Evolutionary conservation across 2,113 vertebrate genomes (phyloP), one percentile per base, ranked within the genome.

Genomic region (Notothenia coriiceps): DNA sequence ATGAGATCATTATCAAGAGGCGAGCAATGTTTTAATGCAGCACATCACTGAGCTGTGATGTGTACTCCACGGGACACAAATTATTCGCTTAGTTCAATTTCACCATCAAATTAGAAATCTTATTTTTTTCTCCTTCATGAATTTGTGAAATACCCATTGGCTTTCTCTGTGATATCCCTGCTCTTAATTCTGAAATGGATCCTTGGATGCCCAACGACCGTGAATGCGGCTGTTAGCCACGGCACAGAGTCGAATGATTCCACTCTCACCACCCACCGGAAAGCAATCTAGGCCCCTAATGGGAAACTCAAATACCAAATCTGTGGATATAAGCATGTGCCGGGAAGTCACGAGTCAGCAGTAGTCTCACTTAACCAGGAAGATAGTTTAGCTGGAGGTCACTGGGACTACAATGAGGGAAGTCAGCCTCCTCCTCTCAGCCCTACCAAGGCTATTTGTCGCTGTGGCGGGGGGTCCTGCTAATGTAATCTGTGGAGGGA

Each of bases 211-310:
- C 81, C 85, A 86, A 87, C 35, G 62, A 85, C 78, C 74, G 65
- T 88, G 86, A 89, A 92, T 61, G 55, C 63, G 74, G 79, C 80
- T 71, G 77, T 90, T 91, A 88, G 83, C 87, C 69, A 68, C 66
- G 64, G 81, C 82, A 22, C 79, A 25, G 72, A 77, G 82, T 69
- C 79, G 62, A 90, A 83, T 86, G 80, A 86, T 91, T 88, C 85
- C 84, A 65, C 87, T 90, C 76, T 80, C 74, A 29, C 80, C 89
- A 80, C 84, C 89, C 84, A 83, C 84, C 82, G 88, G 84, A 89
- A 93, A 92, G 85, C 90, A 93, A 92, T 93, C 90, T 90, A 11
- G 79, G 73, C 13, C 64, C 66, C 67, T 91, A 92, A 94, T 91
- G 88, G 84, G 81, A 90, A 93, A 92, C 73, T 88, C 86, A 89